These are phyloP conservation scores for Orthosia incerta DNA, from an alignment of 2,888 invertebrate species.

Conservation along the genomic window DNA sequence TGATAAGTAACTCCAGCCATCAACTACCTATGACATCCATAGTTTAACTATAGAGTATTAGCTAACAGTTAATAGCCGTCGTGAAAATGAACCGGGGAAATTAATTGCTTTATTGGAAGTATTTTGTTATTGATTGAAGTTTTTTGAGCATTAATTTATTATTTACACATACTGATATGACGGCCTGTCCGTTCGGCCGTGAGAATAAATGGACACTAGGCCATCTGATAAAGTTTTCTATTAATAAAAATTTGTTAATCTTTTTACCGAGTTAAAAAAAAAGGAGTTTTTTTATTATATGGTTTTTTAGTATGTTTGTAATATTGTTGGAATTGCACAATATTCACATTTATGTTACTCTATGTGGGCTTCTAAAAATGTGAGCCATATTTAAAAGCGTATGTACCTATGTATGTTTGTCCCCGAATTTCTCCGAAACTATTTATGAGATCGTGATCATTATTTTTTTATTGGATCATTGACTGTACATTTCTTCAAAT, in stretches of 20 bases:
- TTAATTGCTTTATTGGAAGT: slow-evolving; percentile 18
- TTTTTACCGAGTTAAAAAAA: neutral
- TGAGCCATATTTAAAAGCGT: too few species aligned
- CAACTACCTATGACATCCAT: neutral
- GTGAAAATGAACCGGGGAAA: neutral
- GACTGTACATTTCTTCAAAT: too few species aligned
- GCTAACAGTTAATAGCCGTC: neutral
- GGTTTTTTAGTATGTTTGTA: too few species aligned
- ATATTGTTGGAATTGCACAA: too few species aligned
- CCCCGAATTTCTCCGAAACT: too few species aligned
- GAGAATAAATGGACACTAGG: slow-evolving; percentile 34
- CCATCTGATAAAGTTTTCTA: slow-evolving; percentile 33
- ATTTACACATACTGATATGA: slow-evolving; percentile 33
- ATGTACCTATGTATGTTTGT: too few species aligned
- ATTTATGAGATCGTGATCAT: too few species aligned
- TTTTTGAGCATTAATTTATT: slow-evolving; percentile 27
- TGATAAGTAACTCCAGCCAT: too few species aligned
- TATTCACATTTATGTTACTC: too few species aligned
- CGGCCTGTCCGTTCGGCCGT: slow-evolving; percentile 9
- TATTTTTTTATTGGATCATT: too few species aligned
- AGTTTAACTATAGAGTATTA: neutral
- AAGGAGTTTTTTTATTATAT: too few species aligned
- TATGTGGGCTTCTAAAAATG: too few species aligned
- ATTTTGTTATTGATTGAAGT: slow-evolving; percentile 31
- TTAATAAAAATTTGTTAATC: slow-evolving; percentile 10